phyloP scores from a whole-genome alignment of 2,888 invertebrate species.

The Diaprepes abbreviatus region DNA sequence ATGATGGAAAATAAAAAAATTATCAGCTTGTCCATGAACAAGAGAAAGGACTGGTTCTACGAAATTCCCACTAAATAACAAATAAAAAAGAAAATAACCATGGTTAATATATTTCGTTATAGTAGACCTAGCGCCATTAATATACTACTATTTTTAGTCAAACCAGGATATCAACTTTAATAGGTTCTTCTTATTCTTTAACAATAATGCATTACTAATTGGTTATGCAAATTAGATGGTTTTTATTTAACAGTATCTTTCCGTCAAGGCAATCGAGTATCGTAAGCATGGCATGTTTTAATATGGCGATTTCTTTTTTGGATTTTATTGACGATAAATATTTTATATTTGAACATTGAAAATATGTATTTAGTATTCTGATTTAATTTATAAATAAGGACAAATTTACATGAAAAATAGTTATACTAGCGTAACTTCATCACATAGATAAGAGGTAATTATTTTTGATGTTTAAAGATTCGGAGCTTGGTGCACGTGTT shows the following conservation, averaged over 20 bases:
- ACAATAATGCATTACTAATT: background rate
- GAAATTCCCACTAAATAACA: constrained; percentile 22
- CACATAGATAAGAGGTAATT: too few relatives aligned
- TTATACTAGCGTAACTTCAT: too few relatives aligned
- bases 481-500: too few relatives aligned
- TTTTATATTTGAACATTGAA: too few relatives aligned
- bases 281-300: background rate
- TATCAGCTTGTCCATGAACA: constrained; percentile 32
- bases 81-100: background rate
- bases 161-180: constrained; percentile 11
- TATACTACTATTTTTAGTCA: background rate
- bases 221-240: constrained; percentile 1
- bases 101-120: background rate
- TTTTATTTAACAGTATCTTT: constrained; percentile 23
- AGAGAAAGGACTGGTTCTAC: constrained; percentile 38
- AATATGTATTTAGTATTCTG: too few relatives aligned
- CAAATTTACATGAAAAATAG: too few relatives aligned
- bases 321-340: too few relatives aligned
- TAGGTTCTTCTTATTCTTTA: background rate
- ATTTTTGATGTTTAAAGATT: too few relatives aligned
- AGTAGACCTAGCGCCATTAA: background rate
- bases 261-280: constrained; percentile 16
- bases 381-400: too few relatives aligned
- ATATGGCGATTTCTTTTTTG: background rate
- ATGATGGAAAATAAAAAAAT: background rate